Conservation (phyloP, 2,888 invertebrate genomes). For the Empis livida region DNA sequence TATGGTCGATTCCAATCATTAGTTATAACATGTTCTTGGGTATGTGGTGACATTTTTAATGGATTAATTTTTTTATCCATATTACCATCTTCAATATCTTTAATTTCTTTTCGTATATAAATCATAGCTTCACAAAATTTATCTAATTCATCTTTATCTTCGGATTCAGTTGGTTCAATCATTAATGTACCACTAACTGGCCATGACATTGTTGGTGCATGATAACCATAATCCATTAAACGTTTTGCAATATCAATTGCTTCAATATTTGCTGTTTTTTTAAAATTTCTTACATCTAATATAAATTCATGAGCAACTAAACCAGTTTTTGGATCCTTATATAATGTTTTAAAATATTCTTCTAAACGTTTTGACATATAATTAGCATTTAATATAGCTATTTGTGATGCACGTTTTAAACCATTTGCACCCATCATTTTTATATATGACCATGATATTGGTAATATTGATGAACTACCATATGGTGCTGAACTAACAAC, state of each 20-base stretch:
- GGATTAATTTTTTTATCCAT: conserved; percentile 79
- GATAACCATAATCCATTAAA: conserved; percentile 95
- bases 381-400: conserved; percentile 96
- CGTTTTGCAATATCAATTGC: conserved; percentile 96
- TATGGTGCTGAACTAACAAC: conserved; percentile 94
- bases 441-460: conserved; percentile 98
- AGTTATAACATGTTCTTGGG: conserved; percentile 72
- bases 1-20: conserved; percentile 91
- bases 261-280: conserved; percentile 88
- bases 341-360: conserved; percentile 75
- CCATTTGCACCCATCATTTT: conserved; percentile 95
- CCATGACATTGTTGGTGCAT: conserved; percentile 99
- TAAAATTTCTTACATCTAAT: conserved; percentile 85
- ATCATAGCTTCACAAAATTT: conserved; percentile 93
- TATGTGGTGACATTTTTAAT: conserved; percentile 93
- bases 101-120: conserved; percentile 82
- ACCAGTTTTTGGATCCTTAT: conserved; percentile 58
- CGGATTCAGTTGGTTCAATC: conserved; percentile 99
- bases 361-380: conserved; percentile 92
- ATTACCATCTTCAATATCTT: conserved; percentile 78
- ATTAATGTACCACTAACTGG: conserved; percentile 94
- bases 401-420: conserved; percentile 80
- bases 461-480: conserved; percentile 93
- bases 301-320: conserved; percentile 97
- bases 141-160: conserved; percentile 89